Evolutionary conservation across 2,797 vertebrate genomes (phyloP).

Genomic region (Eidolon dupreanum): DNA sequence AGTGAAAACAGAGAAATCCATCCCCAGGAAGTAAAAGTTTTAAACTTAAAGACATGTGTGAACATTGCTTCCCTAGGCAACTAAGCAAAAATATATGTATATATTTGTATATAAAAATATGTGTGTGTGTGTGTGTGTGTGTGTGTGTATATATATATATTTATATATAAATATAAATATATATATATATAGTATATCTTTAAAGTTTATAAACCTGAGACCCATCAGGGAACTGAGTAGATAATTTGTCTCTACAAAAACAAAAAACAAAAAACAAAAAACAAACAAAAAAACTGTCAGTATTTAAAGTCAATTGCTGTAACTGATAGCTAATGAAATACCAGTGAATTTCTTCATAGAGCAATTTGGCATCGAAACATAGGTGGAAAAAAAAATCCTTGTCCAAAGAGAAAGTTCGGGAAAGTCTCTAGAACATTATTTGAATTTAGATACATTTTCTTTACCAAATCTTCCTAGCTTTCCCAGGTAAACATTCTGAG

Average conservation of each 20-base stretch:
- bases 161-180: too few relatives aligned
- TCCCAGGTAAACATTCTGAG: slow-evolving; percentile 58
- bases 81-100: not conserved
- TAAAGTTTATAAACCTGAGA: not conserved
- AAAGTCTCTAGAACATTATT: slow-evolving; percentile 40
- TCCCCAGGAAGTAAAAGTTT: not conserved
- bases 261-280: not conserved
- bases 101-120: too few relatives aligned
- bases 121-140: too few relatives aligned
- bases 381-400: not conserved
- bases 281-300: not conserved
- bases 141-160: too few relatives aligned
- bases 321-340: slow-evolving; percentile 28
- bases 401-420: not conserved
- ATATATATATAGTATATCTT: too few relatives aligned
- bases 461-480: not conserved
- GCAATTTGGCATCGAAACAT: not conserved
- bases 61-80: not conserved
- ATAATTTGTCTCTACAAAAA: not conserved
- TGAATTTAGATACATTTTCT: not conserved
- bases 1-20: not conserved
- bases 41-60: not conserved
- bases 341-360: slow-evolving; percentile 13
- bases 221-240: not conserved
- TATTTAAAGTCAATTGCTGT: slow-evolving; percentile 12